Evolutionary conservation across 1,140 invertebrate species (phyloP).

Genomic region (Temnothorax longispinosus): DNA sequence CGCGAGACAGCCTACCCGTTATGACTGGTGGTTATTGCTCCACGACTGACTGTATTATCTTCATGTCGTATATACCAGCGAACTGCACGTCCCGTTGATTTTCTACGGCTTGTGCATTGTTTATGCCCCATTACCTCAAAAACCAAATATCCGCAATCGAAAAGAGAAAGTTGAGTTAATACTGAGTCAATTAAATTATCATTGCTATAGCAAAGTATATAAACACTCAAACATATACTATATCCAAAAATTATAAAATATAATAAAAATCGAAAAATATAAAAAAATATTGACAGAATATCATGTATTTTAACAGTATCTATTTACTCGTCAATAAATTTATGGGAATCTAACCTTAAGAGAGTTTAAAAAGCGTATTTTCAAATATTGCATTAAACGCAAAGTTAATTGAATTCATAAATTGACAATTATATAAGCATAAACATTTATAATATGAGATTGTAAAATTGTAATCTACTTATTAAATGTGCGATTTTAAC

Average conservation of each 20-base stretch:
- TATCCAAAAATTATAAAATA: neutral
- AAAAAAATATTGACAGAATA: neutral
- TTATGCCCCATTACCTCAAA: neutral
- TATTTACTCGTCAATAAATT: neutral
- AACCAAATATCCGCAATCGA: neutral
- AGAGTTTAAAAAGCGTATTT: neutral
- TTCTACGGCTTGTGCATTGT: neutral
- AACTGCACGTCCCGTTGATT: neutral
- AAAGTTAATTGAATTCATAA: neutral
- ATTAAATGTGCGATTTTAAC: conserved; percentile 8
- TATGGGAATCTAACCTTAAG: neutral
- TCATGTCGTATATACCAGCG: neutral
- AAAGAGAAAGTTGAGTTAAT: too few relatives aligned
- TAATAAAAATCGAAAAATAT: neutral
- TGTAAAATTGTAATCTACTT: conserved; percentile 12
- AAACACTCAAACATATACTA: too few relatives aligned
- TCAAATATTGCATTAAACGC: neutral
- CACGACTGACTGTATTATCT: conserved; percentile 14
- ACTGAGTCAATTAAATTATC: neutral
- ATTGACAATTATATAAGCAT: neutral
- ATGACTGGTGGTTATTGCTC: conserved; percentile 37
- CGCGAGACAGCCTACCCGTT: conserved; percentile 35
- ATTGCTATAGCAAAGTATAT: neutral
- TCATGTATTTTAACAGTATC: neutral
- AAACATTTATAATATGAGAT: neutral